A percentile compares a stretch with the other conserved stretches of the same genome.
Conservation (phyloP, 2,113 vertebrate genomes). For the Melanocharis versteri region DNA sequence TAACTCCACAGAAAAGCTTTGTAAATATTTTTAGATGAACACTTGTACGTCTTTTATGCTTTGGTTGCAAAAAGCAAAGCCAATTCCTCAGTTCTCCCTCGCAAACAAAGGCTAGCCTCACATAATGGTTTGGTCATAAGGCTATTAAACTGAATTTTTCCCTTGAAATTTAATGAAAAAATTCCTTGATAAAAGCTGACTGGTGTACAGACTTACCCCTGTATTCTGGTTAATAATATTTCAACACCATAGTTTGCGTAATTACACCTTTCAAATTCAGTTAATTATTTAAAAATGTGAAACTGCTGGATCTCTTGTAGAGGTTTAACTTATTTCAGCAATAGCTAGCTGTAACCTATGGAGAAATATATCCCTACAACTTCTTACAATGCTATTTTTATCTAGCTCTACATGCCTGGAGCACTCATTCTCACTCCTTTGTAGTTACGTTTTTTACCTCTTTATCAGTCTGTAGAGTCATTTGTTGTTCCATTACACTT, state of each 20-base stretch:
- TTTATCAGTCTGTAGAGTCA: neutral
- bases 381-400: neutral
- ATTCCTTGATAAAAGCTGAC: neutral
- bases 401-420: neutral
- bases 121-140: neutral
- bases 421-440: neutral
- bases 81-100: neutral
- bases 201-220: neutral
- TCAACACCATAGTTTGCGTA: neutral
- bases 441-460: slow-evolving; percentile 59
- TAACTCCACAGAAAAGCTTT: neutral
- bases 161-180: neutral
- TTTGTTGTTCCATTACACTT: neutral
- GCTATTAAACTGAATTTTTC: neutral
- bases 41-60: neutral
- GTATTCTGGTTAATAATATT: neutral
- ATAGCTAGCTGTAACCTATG: neutral
- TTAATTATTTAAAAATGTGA: neutral
- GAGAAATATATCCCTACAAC: neutral
- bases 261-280: neutral
- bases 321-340: neutral
- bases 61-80: neutral
- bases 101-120: neutral
- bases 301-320: neutral
- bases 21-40: neutral